phyloP scores from a whole-genome alignment of 1,140 invertebrate genomes.

The Pogonomyrmex californicus region DNA sequence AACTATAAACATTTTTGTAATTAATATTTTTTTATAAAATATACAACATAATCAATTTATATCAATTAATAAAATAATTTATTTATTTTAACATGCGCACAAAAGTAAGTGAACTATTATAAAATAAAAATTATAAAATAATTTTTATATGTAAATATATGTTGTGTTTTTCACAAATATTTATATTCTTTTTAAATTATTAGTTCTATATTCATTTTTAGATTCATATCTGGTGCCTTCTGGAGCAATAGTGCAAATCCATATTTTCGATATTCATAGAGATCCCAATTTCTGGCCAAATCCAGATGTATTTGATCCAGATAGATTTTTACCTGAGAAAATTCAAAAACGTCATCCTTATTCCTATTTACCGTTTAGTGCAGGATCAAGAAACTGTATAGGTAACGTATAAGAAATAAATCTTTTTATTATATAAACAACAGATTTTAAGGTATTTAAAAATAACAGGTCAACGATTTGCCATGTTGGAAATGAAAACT shows the following conservation, averaged over 20 bases:
- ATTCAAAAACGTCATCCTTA: conserved; percentile 86
- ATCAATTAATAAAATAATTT: not conserved
- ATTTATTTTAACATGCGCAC: not conserved
- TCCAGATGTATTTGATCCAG: conserved; percentile 92
- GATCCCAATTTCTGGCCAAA: conserved; percentile 91
- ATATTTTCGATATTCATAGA: conserved; percentile 89
- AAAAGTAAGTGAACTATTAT: too few relatives aligned
- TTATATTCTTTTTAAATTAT: too few relatives aligned
- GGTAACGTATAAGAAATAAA: conserved; percentile 83
- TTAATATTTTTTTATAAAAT: not conserved
- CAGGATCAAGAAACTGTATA: conserved; percentile 92
- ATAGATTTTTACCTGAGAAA: conserved; percentile 90
- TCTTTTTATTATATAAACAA: not conserved
- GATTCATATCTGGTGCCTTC: conserved; percentile 48
- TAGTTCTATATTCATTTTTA: conserved; percentile 58
- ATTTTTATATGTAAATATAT: not conserved
- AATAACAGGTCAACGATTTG: conserved; percentile 90
- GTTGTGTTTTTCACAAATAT: not conserved
- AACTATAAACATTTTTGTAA: not conserved
- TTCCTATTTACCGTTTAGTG: conserved; percentile 91
- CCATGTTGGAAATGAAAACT: not conserved
- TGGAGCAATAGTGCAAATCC: not conserved
- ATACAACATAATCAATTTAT: not conserved
- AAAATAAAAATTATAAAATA: too few relatives aligned
- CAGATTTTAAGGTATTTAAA: not conserved